These are phyloP conservation scores for Champsocephalus esox DNA, from an alignment of 2,797 vertebrate species.

Conservation along the genomic window DNA sequence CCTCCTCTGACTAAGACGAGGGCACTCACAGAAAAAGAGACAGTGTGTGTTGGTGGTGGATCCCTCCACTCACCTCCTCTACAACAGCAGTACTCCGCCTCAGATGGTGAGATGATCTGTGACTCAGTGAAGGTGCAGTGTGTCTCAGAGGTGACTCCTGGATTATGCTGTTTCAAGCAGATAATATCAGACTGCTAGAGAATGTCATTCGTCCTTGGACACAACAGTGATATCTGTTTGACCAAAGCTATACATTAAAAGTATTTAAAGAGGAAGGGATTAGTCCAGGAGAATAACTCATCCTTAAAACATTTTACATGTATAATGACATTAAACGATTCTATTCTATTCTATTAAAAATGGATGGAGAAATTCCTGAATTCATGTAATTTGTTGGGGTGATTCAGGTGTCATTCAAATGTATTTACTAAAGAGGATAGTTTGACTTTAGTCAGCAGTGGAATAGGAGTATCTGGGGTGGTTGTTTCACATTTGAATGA, in stretches of 20 bases:
- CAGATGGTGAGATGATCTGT: too few relatives aligned
- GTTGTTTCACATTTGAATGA: not conserved
- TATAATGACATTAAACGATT: too few relatives aligned
- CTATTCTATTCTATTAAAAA: not conserved
- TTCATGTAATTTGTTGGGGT: not conserved
- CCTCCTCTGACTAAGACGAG: conserved; percentile 60
- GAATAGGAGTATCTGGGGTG: not conserved
- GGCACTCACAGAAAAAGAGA: not conserved
- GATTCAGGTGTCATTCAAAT: not conserved
- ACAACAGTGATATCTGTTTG: not conserved
- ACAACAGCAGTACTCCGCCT: conserved; percentile 1
- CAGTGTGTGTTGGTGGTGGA: conserved; percentile 6
- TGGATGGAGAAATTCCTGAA: not conserved
- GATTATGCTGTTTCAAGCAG: not conserved
- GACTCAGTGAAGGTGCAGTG: conserved; percentile 8
- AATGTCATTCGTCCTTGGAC: not conserved
- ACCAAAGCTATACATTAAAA: not conserved
- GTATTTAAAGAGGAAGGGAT: not conserved
- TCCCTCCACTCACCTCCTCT: conserved; percentile 35
- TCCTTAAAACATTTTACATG: too few relatives aligned
- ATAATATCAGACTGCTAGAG: not conserved
- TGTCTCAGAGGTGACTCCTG: conserved; percentile 36
- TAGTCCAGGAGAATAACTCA: not conserved
- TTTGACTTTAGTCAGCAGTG: too few relatives aligned
- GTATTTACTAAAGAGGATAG: too few relatives aligned